Base-by-base conservation (phyloP, 2,797 vertebrate species). In the Trematomus bernacchii region DNA sequence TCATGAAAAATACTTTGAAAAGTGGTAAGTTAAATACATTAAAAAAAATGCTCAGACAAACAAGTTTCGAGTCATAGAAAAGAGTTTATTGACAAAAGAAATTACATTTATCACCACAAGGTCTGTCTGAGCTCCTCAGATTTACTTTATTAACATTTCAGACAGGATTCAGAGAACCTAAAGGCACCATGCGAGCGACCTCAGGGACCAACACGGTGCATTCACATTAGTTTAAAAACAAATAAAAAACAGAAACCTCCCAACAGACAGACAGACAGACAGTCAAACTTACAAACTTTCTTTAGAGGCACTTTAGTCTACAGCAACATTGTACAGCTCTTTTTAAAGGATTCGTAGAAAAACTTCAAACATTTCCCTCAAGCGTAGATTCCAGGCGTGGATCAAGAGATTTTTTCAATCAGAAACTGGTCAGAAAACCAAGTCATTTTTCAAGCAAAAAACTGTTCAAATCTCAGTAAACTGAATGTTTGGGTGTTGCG, bases 31-130 rank as follows among this genome's bases (percentile, higher is more conserved):
- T 37, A 9, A 37, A 37, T 37, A 37, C 1, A 37, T 37, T 0
- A 37, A 37, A 37, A 16, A 15, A 11, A 47, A 50, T n/a, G 7
- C 44, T 2, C 0, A 21, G 9, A 51, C 30, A 48, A 15, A 59
- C 5, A 7, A 1, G 15, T 13, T 67, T 64, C 11, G 2, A 79
- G 37, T 84, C 71, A 85, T 92, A 91, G 76, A 90, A 93, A 92
- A 83, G 75, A 73, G 71, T 93, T 93, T 94, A 94, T 91, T 93
- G 71, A 88, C 12, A 52, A 84, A 88, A 77, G 87, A 66, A 80
- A 80, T 60, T 27, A 73, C 74, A 66, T 33, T 14, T 4, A 79
- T 80, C 71, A 81, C 77, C 80, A 67, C 33, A 30, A 42, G 42
- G 21, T 79, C 42, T 7, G 15, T 66, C 50, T 19, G 42, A 54